A percentile compares a stretch with the other conserved stretches of the same genome.
Conservation (phyloP, 2,888 invertebrate genomes). For the Phasia obesa region DNA sequence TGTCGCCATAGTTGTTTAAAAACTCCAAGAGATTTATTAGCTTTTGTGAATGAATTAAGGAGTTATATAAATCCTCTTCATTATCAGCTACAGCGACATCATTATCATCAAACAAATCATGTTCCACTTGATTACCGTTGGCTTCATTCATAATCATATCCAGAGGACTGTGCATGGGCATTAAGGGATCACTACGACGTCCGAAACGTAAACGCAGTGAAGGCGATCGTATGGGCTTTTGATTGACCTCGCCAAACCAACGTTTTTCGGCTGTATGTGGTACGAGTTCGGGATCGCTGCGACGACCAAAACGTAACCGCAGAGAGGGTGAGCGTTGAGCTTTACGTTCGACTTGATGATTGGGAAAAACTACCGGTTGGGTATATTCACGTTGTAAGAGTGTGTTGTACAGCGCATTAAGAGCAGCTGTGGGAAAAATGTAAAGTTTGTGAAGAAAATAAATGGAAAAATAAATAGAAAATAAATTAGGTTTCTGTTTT, state of each 20-base stretch:
- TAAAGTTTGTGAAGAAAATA: too few species aligned
- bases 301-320: constrained; percentile 89
- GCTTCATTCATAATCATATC: constrained; percentile 72
- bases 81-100: constrained; percentile 32
- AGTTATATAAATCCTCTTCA: constrained; percentile 72
- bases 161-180: constrained; percentile 79
- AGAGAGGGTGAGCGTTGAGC: constrained; percentile 90
- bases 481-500: too few species aligned
- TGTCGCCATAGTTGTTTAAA: constrained; percentile 75
- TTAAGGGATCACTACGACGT: constrained; percentile 88
- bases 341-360: constrained; percentile 88
- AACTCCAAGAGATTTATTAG: constrained; percentile 76
- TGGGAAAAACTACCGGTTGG: constrained; percentile 82
- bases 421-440: too few species aligned
- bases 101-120: constrained; percentile 29
- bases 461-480: too few species aligned
- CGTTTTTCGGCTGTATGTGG: constrained; percentile 78
- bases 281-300: constrained; percentile 86
- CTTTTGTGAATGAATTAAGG: constrained; percentile 74
- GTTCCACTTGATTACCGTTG: constrained; percentile 48
- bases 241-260: constrained; percentile 85
- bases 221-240: constrained; percentile 88
- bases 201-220: constrained; percentile 90
- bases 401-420: constrained; percentile 80
- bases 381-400: constrained; percentile 82